Percentiles rank a stretch among this genome's conserved stretches.
Conservation (phyloP, 2,113 vertebrate species). For the Syrrhaptes paradoxus region DNA sequence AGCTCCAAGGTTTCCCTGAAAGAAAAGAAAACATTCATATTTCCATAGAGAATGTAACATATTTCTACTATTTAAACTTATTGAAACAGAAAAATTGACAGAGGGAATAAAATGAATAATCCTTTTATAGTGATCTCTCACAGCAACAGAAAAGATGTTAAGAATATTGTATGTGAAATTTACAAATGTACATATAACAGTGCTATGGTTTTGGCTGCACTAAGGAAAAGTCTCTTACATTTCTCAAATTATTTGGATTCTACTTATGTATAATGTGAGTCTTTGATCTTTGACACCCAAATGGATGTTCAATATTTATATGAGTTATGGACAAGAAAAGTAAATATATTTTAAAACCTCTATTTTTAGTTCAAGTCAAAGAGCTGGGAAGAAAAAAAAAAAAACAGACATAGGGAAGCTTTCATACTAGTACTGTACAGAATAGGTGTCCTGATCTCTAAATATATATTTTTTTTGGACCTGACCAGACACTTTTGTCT, state of each 20-base stretch:
- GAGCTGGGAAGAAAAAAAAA: neutral
- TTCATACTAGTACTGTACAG: neutral
- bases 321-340: neutral
- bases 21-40: neutral
- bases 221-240: neutral
- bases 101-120: neutral
- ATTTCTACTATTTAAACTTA: neutral
- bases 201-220: neutral
- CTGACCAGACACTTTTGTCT: neutral
- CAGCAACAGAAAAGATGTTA: neutral
- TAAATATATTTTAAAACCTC: neutral
- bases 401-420: neutral
- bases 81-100: neutral
- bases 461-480: neutral
- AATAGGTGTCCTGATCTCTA: neutral
- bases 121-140: neutral
- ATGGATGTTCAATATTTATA: neutral
- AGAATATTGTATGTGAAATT: neutral
- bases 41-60: neutral
- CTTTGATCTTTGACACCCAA: neutral
- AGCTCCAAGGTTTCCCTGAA: neutral
- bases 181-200: neutral
- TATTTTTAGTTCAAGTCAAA: neutral
- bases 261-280: neutral
- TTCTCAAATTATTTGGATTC: neutral